These are phyloP conservation scores for Cyclura pinguis DNA, from an alignment of 2,797 vertebrate species.

Conservation along the genomic window DNA sequence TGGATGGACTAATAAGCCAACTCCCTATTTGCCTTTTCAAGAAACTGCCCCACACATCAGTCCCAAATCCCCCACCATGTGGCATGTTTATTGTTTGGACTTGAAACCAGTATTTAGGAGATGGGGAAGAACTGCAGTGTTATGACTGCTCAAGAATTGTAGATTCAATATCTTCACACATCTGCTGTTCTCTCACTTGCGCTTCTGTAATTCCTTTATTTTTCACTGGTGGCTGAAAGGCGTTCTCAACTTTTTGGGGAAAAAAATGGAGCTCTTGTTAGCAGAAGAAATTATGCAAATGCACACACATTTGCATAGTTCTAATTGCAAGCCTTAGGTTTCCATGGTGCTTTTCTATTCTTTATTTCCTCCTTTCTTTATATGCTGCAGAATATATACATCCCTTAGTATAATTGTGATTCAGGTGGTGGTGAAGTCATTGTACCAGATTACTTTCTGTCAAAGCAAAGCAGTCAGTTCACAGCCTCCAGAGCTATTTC, in stretches of 20 bases:
- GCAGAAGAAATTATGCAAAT: conserved; percentile 25
- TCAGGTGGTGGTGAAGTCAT: background rate
- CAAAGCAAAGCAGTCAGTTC: conserved; percentile 8
- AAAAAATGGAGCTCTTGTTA: background rate
- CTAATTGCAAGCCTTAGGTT: conserved; percentile 33
- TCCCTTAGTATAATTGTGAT: conserved; percentile 16
- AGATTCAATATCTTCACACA: background rate
- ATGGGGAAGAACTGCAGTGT: background rate
- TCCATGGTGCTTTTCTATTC: conserved; percentile 25
- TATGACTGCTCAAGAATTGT: background rate
- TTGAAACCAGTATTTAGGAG: background rate
- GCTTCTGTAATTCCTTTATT: background rate
- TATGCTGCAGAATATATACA: background rate
- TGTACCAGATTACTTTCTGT: background rate
- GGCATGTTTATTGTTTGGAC: background rate
- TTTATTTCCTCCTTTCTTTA: too few species aligned
- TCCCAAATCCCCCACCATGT: background rate
- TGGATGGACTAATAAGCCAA: too few species aligned
- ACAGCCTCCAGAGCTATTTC: background rate
- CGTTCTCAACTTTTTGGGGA: background rate
- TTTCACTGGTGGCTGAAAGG: conserved; percentile 4
- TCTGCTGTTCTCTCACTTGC: background rate
- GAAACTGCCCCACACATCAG: background rate
- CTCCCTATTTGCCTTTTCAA: too few species aligned
- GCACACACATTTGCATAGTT: conserved; percentile 17